Base-by-base conservation (phyloP, 1,140 invertebrate species). In the Drosophila pallidifrons region DNA sequence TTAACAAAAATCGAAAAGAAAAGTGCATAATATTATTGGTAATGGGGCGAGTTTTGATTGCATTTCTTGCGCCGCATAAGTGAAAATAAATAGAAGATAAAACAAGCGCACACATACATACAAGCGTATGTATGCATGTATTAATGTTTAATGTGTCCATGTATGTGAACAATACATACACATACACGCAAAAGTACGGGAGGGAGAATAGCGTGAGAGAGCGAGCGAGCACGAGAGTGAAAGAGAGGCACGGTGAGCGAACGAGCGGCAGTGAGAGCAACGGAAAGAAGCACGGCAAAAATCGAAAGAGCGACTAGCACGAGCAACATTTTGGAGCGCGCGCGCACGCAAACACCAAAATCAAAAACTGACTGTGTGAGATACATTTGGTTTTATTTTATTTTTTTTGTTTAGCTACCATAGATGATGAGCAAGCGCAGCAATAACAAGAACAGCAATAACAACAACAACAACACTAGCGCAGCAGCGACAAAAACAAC, bases 11-110 rank as follows among this genome's bases (percentile, higher is more conserved):
- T 3, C 20, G 20, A 38, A 38, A 38, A 38, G 35, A 49, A 43
- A 45, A 65, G 59, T 75, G 67, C 67, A 75, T 71, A 32, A 75
- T 71, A 32, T 63, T 70, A 28, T 70, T 63, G 66, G 38, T 55
- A 63, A 20, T 51, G 10, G 59, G 71, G 52, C 55, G 77, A 49
- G 75, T 75, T 61, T 79, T 70, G 60, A 63, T 47, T 79, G 75
- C 75, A 87, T 68, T 78, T 75, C 75, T 83, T 77, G 35, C 67
- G 81, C 81, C 77, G 81, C 82, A 86, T 79, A 82, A 86, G 82
- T 87, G 82, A 86, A 86, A 86, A 86, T 86, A 87, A 86, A 86
- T 86, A 87, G 64, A 83, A 88, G 82, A 88, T 83, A 82, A 86
- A 80, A 83, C 64, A 73, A 55, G 63, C 63, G 28, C 49, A 67